These are phyloP conservation scores for Scophthalmus maximus DNA, from an alignment of 2,113 vertebrate genomes.

Conservation along the genomic window DNA sequence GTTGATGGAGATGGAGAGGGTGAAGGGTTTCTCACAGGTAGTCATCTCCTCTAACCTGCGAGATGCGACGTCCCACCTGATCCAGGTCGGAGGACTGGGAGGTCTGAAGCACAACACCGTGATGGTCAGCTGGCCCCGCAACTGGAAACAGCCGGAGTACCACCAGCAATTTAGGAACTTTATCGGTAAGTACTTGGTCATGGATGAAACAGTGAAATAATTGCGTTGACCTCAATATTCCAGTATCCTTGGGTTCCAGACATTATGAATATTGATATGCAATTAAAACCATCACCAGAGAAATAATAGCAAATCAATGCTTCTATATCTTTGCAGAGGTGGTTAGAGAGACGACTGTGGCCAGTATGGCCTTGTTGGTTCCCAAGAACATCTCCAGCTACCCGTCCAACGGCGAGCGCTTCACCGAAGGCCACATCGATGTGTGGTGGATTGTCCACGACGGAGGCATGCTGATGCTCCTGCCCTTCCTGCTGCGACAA, in stretches of 20 bases:
- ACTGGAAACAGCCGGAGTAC: conserved; percentile 93
- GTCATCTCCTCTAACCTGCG: conserved; percentile 95
- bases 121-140: conserved; percentile 94
- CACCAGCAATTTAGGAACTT: conserved; percentile 94
- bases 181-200: conserved; percentile 84
- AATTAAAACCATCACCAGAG: too few relatives aligned
- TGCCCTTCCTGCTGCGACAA: conserved; percentile 96
- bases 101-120: conserved; percentile 97
- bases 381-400: conserved; percentile 96
- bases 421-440: conserved; percentile 95
- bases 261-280: too few relatives aligned
- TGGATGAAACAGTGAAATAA: too few relatives aligned
- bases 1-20: conserved; percentile 95
- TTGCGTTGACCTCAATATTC: too few relatives aligned
- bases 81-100: conserved; percentile 95
- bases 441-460: conserved; percentile 99
- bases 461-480: conserved; percentile 98
- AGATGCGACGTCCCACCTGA: conserved; percentile 94
- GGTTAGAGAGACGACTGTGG: conserved; percentile 95
- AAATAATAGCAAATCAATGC: too few relatives aligned
- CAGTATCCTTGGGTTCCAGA: too few relatives aligned
- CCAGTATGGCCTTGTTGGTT: conserved; percentile 92
- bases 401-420: conserved; percentile 95
- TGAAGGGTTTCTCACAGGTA: conserved; percentile 98
- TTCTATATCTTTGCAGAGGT: conserved; percentile 82